Evolutionary conservation across 2,113 vertebrate genomes (phyloP), one percentile per base, ranked within the genome.

Genomic region (Periophthalmodon schlosseri): DNA sequence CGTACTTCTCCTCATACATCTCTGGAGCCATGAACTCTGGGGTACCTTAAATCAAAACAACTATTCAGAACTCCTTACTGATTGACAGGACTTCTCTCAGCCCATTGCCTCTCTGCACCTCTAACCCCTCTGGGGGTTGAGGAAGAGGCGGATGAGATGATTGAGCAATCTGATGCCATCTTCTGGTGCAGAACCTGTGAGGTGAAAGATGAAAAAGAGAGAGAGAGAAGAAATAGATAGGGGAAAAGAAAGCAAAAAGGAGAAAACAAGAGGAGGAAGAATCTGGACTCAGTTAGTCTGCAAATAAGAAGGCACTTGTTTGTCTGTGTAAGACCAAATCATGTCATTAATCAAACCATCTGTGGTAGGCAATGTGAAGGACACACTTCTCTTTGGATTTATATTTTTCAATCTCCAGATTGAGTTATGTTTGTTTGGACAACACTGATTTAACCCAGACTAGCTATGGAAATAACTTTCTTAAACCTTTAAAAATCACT

Each of bases 1-100:
- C 97, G 89, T 99, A 99, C 95, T 99, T 99, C 95, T 99, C 97
- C 90, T 99, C 97, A 96, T 99, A 99, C 97, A 99, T 99, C 96
- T 99, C 97, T 88, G 97, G 97, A 89, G 97, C 97, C 97, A 99
- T 99, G 96, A 99, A 99, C 93, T 99, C 97, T 95, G 97, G 97
- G 93, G 97, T 99, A 96, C 97, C 97, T 99, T 96, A 97, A 97
- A 99, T 98, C 96, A 97, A 97, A 97, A 98, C 95, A 98, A 98
- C 91, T 94, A 95, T 96, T 97, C 95, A 97, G 96, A 96, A 95
- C 93, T 95, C 91, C 89, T 91, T 91, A 91, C 89, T 90, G 88
- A 91, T 77, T 82, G 89, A 82, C 88, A 84, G 88, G 87, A 89
- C 88, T 88, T 91, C 87, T 89, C 88, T 90, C 75, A 90, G 82